Evolutionary conservation across 2,797 vertebrate species (phyloP).

Genomic region (Spea hammondii): DNA sequence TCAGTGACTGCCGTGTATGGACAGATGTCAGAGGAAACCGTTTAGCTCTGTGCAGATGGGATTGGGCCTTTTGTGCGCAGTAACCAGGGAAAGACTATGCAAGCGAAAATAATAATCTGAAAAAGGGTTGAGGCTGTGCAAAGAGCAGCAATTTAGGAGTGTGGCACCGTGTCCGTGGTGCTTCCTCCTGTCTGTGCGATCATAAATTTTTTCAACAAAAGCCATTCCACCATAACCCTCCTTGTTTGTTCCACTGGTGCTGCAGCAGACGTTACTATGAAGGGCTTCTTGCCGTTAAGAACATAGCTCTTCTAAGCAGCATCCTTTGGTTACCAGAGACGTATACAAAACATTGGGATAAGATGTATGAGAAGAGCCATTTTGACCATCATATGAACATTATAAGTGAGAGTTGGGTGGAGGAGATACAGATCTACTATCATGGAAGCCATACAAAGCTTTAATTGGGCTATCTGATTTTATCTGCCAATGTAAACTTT

Average conservation of each 20-base stretch:
- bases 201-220: slow-evolving; percentile 35
- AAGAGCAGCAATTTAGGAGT: slow-evolving; percentile 9
- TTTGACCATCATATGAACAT: no score
- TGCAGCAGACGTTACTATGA: no score
- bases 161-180: slow-evolving; percentile 26
- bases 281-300: no score
- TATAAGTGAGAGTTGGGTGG: no score
- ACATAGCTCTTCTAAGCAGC: neutral
- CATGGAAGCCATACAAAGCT: no score
- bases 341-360: neutral
- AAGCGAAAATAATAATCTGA: slow-evolving; percentile 38
- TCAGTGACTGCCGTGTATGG: slow-evolving; percentile 45
- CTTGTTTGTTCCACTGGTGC: neutral
- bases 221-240: neutral
- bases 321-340: neutral
- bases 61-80: slow-evolving; percentile 22
- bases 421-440: no score
- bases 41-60: slow-evolving; percentile 28
- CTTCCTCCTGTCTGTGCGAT: slow-evolving; percentile 18
- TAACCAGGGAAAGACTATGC: slow-evolving; percentile 30
- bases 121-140: slow-evolving; percentile 8
- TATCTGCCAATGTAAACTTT: no score
- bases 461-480: no score
- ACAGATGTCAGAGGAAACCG: slow-evolving; percentile 41
- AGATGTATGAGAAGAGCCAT: no score